These are phyloP conservation scores for Alectura lathami DNA, from an alignment of 2,113 vertebrate genomes.

Conservation along the genomic window DNA sequence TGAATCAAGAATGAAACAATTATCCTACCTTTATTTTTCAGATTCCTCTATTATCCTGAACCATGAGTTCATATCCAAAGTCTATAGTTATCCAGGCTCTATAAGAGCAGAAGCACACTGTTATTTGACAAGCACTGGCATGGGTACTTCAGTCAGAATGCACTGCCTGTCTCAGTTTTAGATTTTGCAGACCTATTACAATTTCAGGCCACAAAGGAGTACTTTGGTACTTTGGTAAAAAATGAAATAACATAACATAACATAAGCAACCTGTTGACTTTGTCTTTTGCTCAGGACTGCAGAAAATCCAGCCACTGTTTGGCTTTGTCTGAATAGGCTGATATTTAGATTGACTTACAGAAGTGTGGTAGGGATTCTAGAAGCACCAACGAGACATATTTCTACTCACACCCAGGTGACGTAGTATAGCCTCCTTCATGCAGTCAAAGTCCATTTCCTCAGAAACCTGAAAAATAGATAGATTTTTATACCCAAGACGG, in stretches of 20 bases:
- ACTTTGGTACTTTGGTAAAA: neutral
- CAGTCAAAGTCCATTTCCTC: neutral
- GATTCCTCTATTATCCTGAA: neutral
- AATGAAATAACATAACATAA: neutral
- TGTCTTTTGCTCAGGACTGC: neutral
- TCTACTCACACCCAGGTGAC: neutral
- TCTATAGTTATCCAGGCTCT: neutral
- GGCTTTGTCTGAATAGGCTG: neutral
- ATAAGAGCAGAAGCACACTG: neutral
- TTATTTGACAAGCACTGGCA: neutral
- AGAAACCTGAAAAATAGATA: neutral
- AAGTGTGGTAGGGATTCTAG: neutral
- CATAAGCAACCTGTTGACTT: neutral
- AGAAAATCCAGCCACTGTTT: neutral
- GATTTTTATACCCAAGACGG: neutral
- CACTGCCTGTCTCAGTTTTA: neutral
- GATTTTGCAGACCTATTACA: neutral
- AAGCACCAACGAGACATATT: neutral
- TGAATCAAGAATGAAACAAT: neutral
- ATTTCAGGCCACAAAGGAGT: neutral
- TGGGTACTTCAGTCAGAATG: neutral
- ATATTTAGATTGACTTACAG: neutral
- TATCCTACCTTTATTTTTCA: neutral
- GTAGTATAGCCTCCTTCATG: neutral
- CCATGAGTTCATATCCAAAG: neutral